Conservation (phyloP, 2,888 invertebrate genomes). For the Amphiduros pacificus region DNA sequence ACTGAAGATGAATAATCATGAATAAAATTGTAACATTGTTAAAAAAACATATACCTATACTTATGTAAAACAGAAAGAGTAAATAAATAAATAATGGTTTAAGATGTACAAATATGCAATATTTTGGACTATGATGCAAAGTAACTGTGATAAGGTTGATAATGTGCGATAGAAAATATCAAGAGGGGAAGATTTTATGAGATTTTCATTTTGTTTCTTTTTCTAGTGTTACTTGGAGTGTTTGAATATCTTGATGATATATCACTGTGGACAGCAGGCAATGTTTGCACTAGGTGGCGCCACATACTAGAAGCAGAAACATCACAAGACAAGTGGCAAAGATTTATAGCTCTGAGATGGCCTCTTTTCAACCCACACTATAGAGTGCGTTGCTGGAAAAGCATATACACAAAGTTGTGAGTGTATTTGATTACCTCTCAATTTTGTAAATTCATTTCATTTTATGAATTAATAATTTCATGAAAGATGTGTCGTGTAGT, state of each 20-base stretch:
- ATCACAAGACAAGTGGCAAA: slow-evolving; percentile 78
- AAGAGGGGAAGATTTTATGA: too few relatives aligned
- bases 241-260: slow-evolving; percentile 90
- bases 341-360: slow-evolving; percentile 78
- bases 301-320: slow-evolving; percentile 78
- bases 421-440: too few relatives aligned
- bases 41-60: too few relatives aligned
- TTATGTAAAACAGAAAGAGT: too few relatives aligned
- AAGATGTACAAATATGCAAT: not conserved
- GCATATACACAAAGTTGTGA: slow-evolving; percentile 68
- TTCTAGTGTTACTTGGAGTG: slow-evolving; percentile 74
- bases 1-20: too few relatives aligned
- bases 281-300: slow-evolving; percentile 83
- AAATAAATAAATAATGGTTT: not conserved
- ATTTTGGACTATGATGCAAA: too few relatives aligned
- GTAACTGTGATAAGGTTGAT: too few relatives aligned
- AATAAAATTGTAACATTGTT: too few relatives aligned
- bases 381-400: slow-evolving; percentile 77
- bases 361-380: slow-evolving; percentile 80
- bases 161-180: too few relatives aligned
- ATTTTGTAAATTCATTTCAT: too few relatives aligned
- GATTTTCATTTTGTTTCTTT: not conserved
- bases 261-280: slow-evolving; percentile 84
- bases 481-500: too few relatives aligned
- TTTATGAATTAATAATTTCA: too few relatives aligned